Percentiles rank a stretch among this genome's conserved stretches.
Conservation (phyloP, 1,140 invertebrate genomes). For the Habropoda laboriosa region DNA sequence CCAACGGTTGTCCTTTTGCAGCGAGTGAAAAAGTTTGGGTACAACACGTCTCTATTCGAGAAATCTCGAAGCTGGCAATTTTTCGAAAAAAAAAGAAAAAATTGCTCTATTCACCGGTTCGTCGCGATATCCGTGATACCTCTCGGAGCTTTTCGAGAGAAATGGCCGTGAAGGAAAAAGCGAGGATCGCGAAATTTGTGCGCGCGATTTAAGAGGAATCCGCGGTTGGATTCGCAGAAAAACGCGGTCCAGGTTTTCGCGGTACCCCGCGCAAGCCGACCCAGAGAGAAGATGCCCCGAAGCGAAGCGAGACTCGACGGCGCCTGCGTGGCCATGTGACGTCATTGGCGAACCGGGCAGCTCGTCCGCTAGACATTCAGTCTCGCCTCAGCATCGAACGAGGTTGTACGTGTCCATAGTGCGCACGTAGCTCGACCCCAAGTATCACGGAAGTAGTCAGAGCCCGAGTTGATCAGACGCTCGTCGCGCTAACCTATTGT, state of each 20-base stretch:
- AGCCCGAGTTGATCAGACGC: not conserved
- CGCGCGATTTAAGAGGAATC: not conserved
- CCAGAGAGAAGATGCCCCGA: constrained; percentile 52
- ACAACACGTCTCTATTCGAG: too few relatives aligned
- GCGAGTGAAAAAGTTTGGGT: too few relatives aligned
- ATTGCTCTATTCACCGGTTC: not conserved
- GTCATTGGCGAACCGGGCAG: constrained; percentile 78
- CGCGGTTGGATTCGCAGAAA: constrained; percentile 22
- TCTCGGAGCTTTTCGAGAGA: too few relatives aligned
- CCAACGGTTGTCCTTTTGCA: too few relatives aligned
- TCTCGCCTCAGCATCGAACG: constrained; percentile 75
- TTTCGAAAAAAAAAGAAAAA: too few relatives aligned
- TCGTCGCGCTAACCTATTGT: constrained; percentile 12
- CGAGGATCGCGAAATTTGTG: not conserved
- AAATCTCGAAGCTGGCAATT: too few relatives aligned
- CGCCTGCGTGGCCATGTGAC: constrained; percentile 78
- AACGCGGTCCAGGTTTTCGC: constrained; percentile 43
- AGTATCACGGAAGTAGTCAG: constrained; percentile 36
- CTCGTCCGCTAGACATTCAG: constrained; percentile 76
- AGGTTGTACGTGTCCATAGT: constrained; percentile 33
- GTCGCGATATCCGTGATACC: too few relatives aligned
- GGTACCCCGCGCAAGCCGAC: constrained; percentile 27
- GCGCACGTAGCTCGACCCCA: not conserved
- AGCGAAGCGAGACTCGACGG: constrained; percentile 69
- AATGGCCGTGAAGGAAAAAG: too few relatives aligned